These are phyloP conservation scores for Carollia perspicillata DNA, from an alignment of 2,113 vertebrate species.

Conservation along the genomic window DNA sequence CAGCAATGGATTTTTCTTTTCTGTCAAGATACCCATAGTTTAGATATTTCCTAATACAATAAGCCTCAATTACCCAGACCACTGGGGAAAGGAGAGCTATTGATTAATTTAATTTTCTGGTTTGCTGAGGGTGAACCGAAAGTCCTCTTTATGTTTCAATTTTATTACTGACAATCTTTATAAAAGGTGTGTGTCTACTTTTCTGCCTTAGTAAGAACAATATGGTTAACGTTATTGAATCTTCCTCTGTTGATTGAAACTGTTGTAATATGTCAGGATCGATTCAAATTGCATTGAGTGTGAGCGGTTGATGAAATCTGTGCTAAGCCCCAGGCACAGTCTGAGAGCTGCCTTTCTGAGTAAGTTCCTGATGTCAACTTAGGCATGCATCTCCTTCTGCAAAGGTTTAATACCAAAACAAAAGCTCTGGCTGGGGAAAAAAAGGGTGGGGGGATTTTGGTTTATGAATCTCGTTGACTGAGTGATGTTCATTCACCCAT, in stretches of 20 bases:
- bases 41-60: conserved; percentile 47
- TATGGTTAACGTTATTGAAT: conserved; percentile 40
- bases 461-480: neutral
- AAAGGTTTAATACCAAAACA: neutral
- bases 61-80: conserved; percentile 37
- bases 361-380: neutral
- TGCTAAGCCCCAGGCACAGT: neutral
- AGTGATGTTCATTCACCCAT: neutral
- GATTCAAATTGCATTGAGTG: conserved; percentile 10
- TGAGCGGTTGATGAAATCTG: neutral
- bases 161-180: conserved; percentile 64
- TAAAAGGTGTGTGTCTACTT: conserved; percentile 50
- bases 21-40: conserved; percentile 25
- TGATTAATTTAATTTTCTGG: conserved; percentile 58
- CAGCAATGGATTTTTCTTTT: conserved; percentile 24
- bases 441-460: neutral
- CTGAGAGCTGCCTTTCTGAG: neutral
- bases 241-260: conserved; percentile 55
- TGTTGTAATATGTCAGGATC: conserved; percentile 54
- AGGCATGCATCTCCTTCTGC: neutral
- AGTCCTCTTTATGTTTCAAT: conserved; percentile 31
- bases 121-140: conserved; percentile 52
- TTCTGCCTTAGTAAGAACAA: conserved; percentile 54
- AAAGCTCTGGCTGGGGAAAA: neutral
- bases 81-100: neutral